Evolutionary conservation across 2,797 vertebrate genomes (phyloP), one percentile per base, ranked within the genome.

Genomic region (Artibeus jamaicensis): DNA sequence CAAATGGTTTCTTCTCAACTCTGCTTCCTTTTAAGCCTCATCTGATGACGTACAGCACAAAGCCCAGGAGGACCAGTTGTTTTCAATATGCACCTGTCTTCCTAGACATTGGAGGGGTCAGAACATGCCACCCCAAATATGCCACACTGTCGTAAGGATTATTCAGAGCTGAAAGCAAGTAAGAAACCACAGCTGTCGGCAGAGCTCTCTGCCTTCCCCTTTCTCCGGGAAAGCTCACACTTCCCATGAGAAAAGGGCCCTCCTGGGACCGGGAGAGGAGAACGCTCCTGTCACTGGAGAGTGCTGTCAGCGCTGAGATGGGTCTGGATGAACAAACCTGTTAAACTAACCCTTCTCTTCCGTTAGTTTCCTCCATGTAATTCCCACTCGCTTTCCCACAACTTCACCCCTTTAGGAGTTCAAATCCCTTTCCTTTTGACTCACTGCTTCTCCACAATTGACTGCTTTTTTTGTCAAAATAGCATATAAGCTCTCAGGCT

Each of bases 141-240:
- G 74, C 29, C 55, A 34, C 53, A 22, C n/a, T 50, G 16, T 21
- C 21, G 32, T 10, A 26, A 39, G 42, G n/a, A 42, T 71, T 44
- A 55, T 44, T 67, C 55, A 77, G 34, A 93, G 55, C 44, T 73
- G 68, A 93, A 82, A 37, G 37, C 78, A 53, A 34, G 34, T 22
- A 65, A 91, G 67, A 73, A 93, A 55, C 29, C 82, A 67, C 29
- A 82, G 67, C 16, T 87, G 67, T 32, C 29, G 29, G 55, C 81
- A 62, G 37, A 82, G 19, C 55, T 26, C 34, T 71, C 26, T 53
- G 67, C 67, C 29, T 26, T 29, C 50, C 53, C 74, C 4, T 4
- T 48, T 53, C 48, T 14, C 24, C 62, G 50, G n/a, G n/a, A 70
- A 82, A 57, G 10, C 50, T n/a, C n/a, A 59, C 7, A 48, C 34